phyloP scores from a whole-genome alignment of 1,140 invertebrate species.

The Marisa cornuarietis region DNA sequence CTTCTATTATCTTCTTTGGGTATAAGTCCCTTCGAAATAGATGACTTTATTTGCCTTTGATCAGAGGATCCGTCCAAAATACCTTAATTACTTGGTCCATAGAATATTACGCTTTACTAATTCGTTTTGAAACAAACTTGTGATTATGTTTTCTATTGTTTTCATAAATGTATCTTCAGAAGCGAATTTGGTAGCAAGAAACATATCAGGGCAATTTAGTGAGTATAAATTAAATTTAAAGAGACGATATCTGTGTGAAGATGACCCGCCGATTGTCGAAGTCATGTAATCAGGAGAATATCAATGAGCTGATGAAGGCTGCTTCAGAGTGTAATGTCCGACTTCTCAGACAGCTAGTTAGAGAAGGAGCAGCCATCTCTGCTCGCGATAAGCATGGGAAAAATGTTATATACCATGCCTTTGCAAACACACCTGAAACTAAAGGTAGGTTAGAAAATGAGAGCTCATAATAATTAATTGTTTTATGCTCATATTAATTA shows the following conservation, averaged over 20 bases:
- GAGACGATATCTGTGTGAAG: neutral
- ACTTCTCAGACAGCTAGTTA: neutral
- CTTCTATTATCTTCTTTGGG: too few species aligned
- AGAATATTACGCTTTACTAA: too few species aligned
- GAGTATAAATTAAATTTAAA: too few species aligned
- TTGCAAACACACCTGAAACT: constrained; percentile 9
- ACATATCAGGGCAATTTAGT: too few species aligned
- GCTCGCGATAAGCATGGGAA: constrained; percentile 24
- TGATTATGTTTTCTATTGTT: too few species aligned
- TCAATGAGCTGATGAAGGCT: constrained; percentile 25
- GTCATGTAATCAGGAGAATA: neutral
- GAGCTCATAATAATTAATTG: neutral
- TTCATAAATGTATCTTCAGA: too few species aligned
- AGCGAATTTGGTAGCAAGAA: too few species aligned
- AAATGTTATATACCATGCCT: constrained; percentile 32
- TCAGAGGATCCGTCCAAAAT: too few species aligned
- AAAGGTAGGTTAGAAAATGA: constrained; percentile 12
- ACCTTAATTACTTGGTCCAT: too few species aligned
- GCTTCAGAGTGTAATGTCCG: constrained; percentile 7
- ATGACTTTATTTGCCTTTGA: too few species aligned
- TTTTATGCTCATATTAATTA: neutral
- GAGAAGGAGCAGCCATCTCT: constrained; percentile 6
- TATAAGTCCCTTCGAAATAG: too few species aligned
- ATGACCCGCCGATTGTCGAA: constrained; percentile 6
- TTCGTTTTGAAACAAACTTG: too few species aligned